Evolutionary conservation across 2,113 vertebrate genomes (phyloP).

Genomic region (Leuciscus idus): DNA sequence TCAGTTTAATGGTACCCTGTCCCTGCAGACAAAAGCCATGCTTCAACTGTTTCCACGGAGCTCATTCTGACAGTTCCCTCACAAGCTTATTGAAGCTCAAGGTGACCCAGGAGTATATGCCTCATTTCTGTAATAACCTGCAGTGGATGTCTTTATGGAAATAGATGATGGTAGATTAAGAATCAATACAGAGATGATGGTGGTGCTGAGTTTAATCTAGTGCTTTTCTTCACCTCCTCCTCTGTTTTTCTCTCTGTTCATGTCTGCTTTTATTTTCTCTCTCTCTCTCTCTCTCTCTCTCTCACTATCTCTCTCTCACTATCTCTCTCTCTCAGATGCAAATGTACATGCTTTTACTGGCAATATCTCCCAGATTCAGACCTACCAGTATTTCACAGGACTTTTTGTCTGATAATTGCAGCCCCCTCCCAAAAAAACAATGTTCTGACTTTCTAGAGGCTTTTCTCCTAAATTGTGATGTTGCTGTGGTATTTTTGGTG

Average conservation of each 20-base stretch:
- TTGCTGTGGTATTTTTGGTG: neutral
- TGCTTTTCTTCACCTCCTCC: conserved; percentile 13
- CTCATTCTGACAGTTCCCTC: conserved; percentile 38
- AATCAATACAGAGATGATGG: conserved; percentile 42
- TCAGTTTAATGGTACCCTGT: conserved; percentile 19
- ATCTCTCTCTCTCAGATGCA: conserved; percentile 3
- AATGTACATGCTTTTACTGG: neutral
- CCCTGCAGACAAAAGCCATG: conserved; percentile 23
- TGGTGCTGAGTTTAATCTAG: conserved; percentile 41
- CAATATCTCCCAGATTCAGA: conserved; percentile 15
- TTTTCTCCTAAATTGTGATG: neutral
- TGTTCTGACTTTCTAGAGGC: neutral
- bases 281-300: neutral
- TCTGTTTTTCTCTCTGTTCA: neutral
- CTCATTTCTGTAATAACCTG: conserved; percentile 40
- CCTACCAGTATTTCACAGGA: neutral
- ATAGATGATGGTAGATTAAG: conserved; percentile 46
- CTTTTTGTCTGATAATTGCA: neutral
- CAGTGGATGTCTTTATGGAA: conserved; percentile 47
- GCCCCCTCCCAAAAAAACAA: neutral
- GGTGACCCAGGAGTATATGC: conserved; percentile 43
- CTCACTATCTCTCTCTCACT: neutral
- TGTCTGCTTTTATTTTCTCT: neutral
- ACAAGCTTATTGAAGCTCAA: conserved; percentile 37
- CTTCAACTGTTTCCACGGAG: conserved; percentile 9